Evolutionary conservation across 2,797 vertebrate species (phyloP).

Genomic region (Psittacula echo): DNA sequence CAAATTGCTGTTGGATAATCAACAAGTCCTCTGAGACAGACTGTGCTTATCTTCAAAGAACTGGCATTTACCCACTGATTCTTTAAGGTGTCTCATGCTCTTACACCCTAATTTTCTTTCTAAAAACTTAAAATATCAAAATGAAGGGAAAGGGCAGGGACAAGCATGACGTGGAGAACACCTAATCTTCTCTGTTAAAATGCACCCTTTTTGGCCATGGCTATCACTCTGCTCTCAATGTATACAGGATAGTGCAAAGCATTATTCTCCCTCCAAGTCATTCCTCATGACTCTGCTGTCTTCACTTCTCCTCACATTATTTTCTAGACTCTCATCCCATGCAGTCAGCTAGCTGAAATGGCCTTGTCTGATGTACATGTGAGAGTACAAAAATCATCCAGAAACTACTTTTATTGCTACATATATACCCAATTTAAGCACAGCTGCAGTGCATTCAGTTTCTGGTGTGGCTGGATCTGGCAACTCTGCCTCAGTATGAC

Average conservation of each 20-base stretch:
- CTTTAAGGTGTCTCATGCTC: neutral
- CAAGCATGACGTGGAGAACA: neutral
- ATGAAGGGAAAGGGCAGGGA: neutral
- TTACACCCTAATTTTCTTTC: neutral
- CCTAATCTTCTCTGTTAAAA: neutral
- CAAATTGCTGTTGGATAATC: conserved; percentile 24
- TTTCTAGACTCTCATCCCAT: neutral
- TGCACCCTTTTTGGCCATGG: neutral
- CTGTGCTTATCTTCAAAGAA: conserved; percentile 11
- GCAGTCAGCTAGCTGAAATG: neutral
- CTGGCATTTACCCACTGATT: neutral
- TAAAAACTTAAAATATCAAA: neutral
- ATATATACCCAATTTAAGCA: neutral
- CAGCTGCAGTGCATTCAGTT: neutral
- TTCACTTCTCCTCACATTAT: neutral
- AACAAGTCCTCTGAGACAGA: neutral
- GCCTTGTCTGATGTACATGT: neutral
- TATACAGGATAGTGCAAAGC: neutral
- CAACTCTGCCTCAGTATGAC: neutral
- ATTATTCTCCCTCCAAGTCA: neutral
- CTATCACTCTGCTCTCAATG: neutral
- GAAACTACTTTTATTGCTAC: neutral
- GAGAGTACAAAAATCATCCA: neutral
- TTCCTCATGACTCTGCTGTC: neutral
- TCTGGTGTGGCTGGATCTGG: neutral